Conservation (phyloP, 2,113 vertebrate genomes). For the Isurus oxyrinchus region DNA sequence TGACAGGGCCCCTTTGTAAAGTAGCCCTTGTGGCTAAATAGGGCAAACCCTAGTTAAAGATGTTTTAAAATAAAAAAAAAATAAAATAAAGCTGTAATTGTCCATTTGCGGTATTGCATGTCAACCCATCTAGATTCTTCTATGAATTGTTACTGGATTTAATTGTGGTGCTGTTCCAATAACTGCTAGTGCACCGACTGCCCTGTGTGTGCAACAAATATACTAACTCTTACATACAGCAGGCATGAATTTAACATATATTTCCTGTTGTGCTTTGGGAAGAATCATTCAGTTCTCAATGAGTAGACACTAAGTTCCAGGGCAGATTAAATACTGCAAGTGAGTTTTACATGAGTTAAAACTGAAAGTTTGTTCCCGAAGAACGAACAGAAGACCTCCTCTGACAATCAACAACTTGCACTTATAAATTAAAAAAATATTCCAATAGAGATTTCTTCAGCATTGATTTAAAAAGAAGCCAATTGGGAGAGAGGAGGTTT, state of each 20-base stretch:
- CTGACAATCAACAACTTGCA: background rate
- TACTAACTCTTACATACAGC: background rate
- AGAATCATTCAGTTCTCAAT: background rate
- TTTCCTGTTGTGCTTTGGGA: background rate
- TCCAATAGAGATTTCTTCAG: background rate
- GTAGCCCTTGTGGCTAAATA: conserved; percentile 35
- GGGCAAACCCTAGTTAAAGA: conserved; percentile 37
- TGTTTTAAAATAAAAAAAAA: conserved; percentile 29
- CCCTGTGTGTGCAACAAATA: background rate
- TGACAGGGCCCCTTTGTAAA: conserved; percentile 37
- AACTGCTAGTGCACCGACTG: background rate
- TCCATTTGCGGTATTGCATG: background rate
- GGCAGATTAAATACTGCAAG: background rate
- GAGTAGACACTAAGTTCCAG: background rate
- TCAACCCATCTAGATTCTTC: conserved; percentile 7
- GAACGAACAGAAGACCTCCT: background rate
- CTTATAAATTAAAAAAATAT: background rate
- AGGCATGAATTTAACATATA: background rate
- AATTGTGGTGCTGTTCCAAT: background rate
- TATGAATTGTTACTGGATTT: background rate
- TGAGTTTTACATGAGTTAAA: background rate
- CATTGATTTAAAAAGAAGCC: background rate
- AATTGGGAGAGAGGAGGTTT: background rate
- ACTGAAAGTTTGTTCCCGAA: background rate
- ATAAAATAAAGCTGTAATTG: conserved; percentile 12